Evolutionary conservation across 2,113 vertebrate genomes (phyloP).

Genomic region (Bostrychus sinensis): DNA sequence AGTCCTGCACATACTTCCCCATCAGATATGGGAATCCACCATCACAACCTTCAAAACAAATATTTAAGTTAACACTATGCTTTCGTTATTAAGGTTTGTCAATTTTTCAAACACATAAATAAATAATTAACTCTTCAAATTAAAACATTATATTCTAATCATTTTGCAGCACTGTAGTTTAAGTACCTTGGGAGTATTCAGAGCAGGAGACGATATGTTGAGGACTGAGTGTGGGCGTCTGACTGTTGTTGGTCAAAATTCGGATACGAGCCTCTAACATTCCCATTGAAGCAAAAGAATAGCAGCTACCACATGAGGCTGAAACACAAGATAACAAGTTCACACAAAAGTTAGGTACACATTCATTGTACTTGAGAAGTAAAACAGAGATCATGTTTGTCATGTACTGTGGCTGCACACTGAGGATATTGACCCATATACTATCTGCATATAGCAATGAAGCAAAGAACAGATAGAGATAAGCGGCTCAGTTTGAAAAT

Average conservation of each 20-base stretch:
- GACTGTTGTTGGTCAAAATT: conserved; percentile 88
- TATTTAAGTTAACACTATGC: not conserved
- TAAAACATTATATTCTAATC: no score
- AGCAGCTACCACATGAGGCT: conserved; percentile 94
- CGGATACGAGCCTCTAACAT: conserved; percentile 94
- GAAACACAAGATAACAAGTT: conserved; percentile 18
- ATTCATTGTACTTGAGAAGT: not conserved
- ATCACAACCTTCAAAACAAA: conserved; percentile 83
- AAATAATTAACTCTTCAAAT: no score
- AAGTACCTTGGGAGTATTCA: conserved; percentile 91
- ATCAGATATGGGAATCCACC: conserved; percentile 96
- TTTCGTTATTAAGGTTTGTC: not conserved
- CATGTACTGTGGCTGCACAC: not conserved
- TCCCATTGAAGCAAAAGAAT: conserved; percentile 90
- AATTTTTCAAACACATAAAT: no score
- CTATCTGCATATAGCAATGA: conserved; percentile 1
- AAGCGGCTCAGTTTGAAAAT: not conserved
- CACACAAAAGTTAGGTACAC: not conserved
- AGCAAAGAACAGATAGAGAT: conserved; percentile 1
- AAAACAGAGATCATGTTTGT: not conserved
- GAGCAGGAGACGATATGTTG: conserved; percentile 96
- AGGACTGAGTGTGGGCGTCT: conserved; percentile 86
- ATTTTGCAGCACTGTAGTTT: not conserved
- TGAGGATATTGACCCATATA: not conserved
- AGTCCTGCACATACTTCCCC: conserved; percentile 93